These are phyloP conservation scores for Notodonta dromedarius DNA, from an alignment of 2,888 invertebrate species.

Conservation along the genomic window DNA sequence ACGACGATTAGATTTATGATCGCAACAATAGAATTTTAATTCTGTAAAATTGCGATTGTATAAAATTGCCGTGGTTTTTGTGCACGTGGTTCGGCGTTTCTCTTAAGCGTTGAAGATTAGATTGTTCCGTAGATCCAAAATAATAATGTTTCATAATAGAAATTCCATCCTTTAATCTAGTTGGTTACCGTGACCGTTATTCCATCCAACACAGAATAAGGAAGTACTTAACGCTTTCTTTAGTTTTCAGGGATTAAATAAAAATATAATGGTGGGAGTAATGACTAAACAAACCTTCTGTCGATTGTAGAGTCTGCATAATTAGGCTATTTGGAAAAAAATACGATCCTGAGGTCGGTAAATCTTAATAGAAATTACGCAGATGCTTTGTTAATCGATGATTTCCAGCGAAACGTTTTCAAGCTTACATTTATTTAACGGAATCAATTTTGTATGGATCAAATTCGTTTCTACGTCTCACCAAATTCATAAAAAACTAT, in stretches of 20 bases:
- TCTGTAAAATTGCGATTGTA: conserved; percentile 4
- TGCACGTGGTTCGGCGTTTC: conserved; percentile 3
- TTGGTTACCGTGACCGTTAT: no score
- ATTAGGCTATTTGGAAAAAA: not conserved
- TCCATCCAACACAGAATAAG: no score
- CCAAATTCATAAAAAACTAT: not conserved
- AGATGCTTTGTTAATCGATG: conserved; percentile 1
- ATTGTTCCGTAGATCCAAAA: not conserved
- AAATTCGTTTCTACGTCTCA: conserved; percentile 5
- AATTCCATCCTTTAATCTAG: not conserved
- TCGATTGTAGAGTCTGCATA: not conserved
- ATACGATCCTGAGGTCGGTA: not conserved
- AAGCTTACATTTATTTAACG: conserved; percentile 2
- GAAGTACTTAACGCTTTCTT: no score
- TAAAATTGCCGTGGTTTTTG: conserved; percentile 2
- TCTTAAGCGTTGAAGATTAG: not conserved
- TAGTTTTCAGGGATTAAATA: no score
- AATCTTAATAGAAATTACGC: not conserved
- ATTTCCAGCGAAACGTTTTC: conserved; percentile 1
- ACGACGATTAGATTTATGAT: conserved; percentile 5
- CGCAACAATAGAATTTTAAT: conserved; percentile 5
- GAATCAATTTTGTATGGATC: conserved; percentile 4
- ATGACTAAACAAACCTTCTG: no score
- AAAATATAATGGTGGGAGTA: no score
- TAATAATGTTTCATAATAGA: not conserved